Evolutionary conservation across 2,113 vertebrate genomes (phyloP).

Genomic region (Platichthys flesus): DNA sequence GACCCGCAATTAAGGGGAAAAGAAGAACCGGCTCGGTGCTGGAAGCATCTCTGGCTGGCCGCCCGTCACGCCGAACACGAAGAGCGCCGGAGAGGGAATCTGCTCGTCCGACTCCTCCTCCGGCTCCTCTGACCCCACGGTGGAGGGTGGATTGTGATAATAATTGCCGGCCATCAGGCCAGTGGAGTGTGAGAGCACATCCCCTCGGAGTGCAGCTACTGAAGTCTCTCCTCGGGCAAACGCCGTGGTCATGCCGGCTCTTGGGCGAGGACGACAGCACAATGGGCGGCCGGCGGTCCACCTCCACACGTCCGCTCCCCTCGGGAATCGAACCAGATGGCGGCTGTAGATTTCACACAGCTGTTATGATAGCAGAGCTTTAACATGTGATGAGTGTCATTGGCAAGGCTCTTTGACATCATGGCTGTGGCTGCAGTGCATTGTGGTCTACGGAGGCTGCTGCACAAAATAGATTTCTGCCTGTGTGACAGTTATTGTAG

Average conservation of each 20-base stretch:
- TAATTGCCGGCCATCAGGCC: constrained; percentile 77
- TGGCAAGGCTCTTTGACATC: constrained; percentile 16
- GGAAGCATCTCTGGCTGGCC: constrained; percentile 42
- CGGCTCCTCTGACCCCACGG: constrained; percentile 50
- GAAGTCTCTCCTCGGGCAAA: constrained; percentile 51
- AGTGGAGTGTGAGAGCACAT: constrained; percentile 74
- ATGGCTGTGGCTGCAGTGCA: constrained; percentile 16
- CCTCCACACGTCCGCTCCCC: constrained; percentile 20
- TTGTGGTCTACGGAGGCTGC: not conserved
- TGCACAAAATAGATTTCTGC: too few relatives aligned
- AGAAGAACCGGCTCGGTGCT: constrained; percentile 19
- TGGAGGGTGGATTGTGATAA: constrained; percentile 72
- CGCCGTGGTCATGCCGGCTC: constrained; percentile 44
- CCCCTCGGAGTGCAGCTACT: constrained; percentile 69
- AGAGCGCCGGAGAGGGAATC: constrained; percentile 49
- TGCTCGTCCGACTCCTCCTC: constrained; percentile 47
- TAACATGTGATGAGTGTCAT: constrained; percentile 31
- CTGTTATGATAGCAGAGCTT: constrained; percentile 18
- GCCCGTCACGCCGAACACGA: constrained; percentile 17
- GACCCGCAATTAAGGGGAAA: constrained; percentile 22
- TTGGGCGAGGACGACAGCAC: constrained; percentile 45
- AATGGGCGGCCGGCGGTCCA: constrained; percentile 28
- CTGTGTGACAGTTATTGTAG: too few relatives aligned
- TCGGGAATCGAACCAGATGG: constrained; percentile 22
- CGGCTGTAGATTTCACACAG: constrained; percentile 30